phyloP scores from a whole-genome alignment of 2,888 invertebrate genomes.

The Ophion costatus region DNA sequence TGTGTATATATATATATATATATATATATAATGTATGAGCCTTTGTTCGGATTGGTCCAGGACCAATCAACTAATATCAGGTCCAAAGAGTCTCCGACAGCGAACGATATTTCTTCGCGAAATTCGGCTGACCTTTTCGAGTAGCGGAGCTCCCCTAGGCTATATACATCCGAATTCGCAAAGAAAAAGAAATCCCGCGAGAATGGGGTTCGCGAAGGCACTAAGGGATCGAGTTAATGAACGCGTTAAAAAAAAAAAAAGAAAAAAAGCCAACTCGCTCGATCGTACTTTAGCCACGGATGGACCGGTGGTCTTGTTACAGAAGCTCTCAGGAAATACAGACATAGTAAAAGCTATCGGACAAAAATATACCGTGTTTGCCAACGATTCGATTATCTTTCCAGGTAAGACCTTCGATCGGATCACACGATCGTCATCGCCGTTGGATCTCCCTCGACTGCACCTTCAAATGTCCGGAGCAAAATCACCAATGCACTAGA shows the following conservation, averaged over 20 bases:
- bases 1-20: background rate
- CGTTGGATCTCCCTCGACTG: background rate
- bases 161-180: constrained; percentile 8
- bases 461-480: background rate
- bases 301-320: background rate
- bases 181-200: constrained; percentile 1
- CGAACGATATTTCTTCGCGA: background rate
- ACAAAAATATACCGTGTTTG: background rate
- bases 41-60: background rate
- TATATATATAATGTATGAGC: background rate
- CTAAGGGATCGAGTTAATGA: constrained; percentile 1
- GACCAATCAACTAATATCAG: constrained; percentile 11
- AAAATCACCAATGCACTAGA: background rate
- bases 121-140: constrained; percentile 22
- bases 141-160: background rate
- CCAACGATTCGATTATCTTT: constrained; percentile 37
- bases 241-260: background rate
- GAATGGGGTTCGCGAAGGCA: background rate
- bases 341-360: background rate
- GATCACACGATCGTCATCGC: constrained; percentile 1
- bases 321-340: background rate
- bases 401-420: constrained; percentile 35
- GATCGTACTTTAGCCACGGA: background rate
- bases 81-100: constrained; percentile 10
- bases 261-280: background rate